Percentiles rank a stretch among this genome's conserved stretches.
Conservation (phyloP, 2,797 vertebrate genomes). For the Picus viridis region DNA sequence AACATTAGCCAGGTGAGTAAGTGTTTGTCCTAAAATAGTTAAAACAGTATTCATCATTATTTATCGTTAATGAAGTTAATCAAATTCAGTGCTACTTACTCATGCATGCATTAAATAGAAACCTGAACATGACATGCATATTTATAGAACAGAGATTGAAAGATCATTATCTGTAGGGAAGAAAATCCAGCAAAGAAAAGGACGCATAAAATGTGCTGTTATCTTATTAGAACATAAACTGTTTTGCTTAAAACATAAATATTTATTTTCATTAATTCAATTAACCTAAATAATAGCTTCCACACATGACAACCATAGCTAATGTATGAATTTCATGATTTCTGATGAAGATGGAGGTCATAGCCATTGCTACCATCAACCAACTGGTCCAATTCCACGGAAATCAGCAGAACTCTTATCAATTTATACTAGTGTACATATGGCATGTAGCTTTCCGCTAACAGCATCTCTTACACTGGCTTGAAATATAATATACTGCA, state of each 20-base stretch:
- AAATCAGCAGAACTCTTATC: not conserved
- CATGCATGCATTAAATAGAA: constrained; percentile 75
- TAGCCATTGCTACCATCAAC: not conserved
- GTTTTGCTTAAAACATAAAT: constrained; percentile 73
- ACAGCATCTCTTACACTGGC: not conserved
- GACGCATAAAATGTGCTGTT: constrained; percentile 66
- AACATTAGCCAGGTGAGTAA: constrained; percentile 53
- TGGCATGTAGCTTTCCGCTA: not conserved
- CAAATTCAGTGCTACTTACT: constrained; percentile 74
- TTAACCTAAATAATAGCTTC: constrained; percentile 73
- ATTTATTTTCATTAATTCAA: constrained; percentile 77
- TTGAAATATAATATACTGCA: not conserved
- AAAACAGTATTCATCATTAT: constrained; percentile 77
- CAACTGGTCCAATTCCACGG: not conserved
- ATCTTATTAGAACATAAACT: constrained; percentile 71
- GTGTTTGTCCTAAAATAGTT: constrained; percentile 74
- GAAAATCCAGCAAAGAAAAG: constrained; percentile 69
- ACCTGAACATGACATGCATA: constrained; percentile 76
- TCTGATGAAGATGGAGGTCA: not conserved
- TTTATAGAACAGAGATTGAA: constrained; percentile 77
- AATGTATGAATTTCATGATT: constrained; percentile 46
- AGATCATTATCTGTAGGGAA: constrained; percentile 73
- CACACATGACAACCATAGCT: constrained; percentile 54
- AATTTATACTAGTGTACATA: not conserved
- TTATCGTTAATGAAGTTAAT: constrained; percentile 82